Evolutionary conservation across 2,113 vertebrate species (phyloP), one percentile per base, ranked within the genome.

Genomic region (Cynoglossus semilaevis): DNA sequence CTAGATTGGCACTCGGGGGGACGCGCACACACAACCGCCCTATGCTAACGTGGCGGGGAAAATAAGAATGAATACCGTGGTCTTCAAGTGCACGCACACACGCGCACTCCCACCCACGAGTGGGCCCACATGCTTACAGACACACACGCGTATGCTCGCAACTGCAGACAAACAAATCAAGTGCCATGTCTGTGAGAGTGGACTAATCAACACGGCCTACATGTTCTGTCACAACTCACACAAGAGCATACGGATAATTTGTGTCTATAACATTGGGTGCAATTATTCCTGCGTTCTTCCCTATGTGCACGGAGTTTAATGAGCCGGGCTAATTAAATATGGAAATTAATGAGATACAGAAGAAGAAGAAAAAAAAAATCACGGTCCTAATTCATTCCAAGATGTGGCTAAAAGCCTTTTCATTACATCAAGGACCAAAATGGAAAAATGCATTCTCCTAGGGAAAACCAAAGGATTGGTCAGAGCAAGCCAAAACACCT

Each of bases 301-400:
- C 80, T 83, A 75, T 65, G 81, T 71, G 80, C 76, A 78, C 68
- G 79, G 70, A 46, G 58, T 84, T 85, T 88, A 88, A 90, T 89
- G 85, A 90, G 83, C 79, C 67, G 5, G 71, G 80, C 84, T 89
- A 88, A 91, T 91, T 88, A 90, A 88, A 84, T 88, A 87, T 89
- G 87, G 85, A 89, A 90, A 90, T 90, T 64, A 85, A 85, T 75
- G 79, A 72, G 59, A 87, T 86, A 81, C 80, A 88, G 80, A 76
- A 79, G 70, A 88, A 91, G n/a, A n/a, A n/a, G n/a, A 87, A 72
- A 50, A 76, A 75, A 68, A 72, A 80, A 82, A 76, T 74, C 73
- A 41, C 58, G 77, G 74, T 81, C 65, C 59, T 73, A 77, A 82
- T 86, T 82, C 65, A 84, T 88, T 76, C 81, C 73, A 84, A 85